These are phyloP conservation scores for Chamaea fasciata DNA, from an alignment of 2,113 vertebrate genomes.

Conservation along the genomic window DNA sequence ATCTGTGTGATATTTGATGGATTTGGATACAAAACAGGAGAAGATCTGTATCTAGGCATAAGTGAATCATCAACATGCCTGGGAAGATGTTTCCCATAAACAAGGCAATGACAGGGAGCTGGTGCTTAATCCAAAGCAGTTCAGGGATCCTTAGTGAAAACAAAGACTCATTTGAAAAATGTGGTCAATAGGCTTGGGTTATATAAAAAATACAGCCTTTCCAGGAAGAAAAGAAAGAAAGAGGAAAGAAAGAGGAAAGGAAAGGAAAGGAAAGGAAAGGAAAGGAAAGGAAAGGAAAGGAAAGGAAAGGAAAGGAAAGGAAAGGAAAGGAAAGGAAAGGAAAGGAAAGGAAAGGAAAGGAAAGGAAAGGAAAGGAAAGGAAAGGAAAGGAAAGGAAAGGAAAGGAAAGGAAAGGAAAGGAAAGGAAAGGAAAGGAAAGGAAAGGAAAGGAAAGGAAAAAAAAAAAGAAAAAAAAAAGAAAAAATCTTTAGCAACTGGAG, in stretches of 20 bases:
- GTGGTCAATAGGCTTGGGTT: not conserved
- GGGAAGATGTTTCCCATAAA: not conserved
- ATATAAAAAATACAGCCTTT: not conserved
- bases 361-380: no score
- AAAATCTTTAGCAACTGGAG: not conserved
- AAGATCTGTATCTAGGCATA: not conserved
- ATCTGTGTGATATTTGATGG: not conserved
- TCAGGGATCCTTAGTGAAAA: not conserved
- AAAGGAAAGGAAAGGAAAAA: rapidly evolving
- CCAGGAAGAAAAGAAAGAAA: rapidly evolving
- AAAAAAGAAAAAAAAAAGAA: rapidly evolving
- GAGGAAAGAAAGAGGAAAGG: no score
- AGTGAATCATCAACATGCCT: not conserved
- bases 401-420: no score
- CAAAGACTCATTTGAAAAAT: not conserved
- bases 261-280: rapidly evolving
- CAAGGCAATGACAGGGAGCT: not conserved
- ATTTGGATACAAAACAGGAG: not conserved
- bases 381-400: no score
- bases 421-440: rapidly evolving
- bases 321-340: rapidly evolving
- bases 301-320: rapidly evolving
- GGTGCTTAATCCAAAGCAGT: not conserved
- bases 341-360: rapidly evolving
- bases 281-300: no score